Percentiles rank a stretch among this genome's conserved stretches.
Evolutionary conservation across 2,113 vertebrate genomes (phyloP).

Genomic region (Centropus bengalensis): DNA sequence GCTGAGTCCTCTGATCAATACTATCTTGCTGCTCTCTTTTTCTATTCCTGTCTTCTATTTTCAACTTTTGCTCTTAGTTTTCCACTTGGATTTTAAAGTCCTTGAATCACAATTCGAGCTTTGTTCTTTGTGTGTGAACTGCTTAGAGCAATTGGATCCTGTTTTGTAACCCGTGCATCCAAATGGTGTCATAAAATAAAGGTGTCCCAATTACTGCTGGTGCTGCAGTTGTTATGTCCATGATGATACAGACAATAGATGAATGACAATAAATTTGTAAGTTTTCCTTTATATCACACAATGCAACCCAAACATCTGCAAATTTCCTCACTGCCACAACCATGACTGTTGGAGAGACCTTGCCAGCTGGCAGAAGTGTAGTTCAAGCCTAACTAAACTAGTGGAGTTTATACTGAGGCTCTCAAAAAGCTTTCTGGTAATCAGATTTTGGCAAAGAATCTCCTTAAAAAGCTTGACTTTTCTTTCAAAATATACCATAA

Average conservation of each 20-base stretch:
- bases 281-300: not conserved
- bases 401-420: not conserved
- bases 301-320: not conserved
- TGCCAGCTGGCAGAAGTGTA: not conserved
- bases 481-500: not conserved
- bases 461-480: not conserved
- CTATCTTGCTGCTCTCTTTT: not conserved
- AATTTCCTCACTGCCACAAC: not conserved
- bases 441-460: not conserved
- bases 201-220: not conserved
- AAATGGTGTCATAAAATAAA: constrained; percentile 8
- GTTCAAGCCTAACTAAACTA: not conserved
- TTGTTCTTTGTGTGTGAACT: constrained; percentile 18
- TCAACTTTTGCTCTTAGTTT: constrained; percentile 30
- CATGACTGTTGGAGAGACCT: not conserved
- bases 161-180: not conserved
- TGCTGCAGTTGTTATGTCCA: not conserved
- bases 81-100: constrained; percentile 17
- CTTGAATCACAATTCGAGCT: not conserved
- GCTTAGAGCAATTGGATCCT: not conserved
- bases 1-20: constrained; percentile 56
- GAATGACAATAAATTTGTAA: not conserved
- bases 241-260: constrained; percentile 13
- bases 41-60: constrained; percentile 28
- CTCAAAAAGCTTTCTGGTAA: not conserved